These are phyloP conservation scores for Oryctes rhinoceros DNA, from an alignment of 1,140 invertebrate genomes.

Conservation along the genomic window DNA sequence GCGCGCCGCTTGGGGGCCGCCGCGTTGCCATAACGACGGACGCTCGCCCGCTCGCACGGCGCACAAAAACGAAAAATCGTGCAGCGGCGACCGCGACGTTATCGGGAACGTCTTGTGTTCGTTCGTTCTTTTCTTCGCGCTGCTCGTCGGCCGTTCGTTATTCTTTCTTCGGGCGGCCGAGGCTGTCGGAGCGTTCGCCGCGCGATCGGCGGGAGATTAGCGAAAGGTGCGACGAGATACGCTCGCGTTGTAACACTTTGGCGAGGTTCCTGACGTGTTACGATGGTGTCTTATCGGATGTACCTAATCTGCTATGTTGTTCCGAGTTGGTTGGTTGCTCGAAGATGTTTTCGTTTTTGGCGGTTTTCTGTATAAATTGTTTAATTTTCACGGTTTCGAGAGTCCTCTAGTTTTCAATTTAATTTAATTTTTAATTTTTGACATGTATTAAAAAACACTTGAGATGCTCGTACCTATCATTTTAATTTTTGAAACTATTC, in stretches of 20 bases:
- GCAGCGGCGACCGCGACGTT: constrained; percentile 30
- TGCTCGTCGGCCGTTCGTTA: not conserved
- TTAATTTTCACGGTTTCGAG: too few species aligned
- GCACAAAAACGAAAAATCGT: not conserved
- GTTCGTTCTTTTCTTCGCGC: not conserved
- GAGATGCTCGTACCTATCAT: too few species aligned
- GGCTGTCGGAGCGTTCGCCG: not conserved
- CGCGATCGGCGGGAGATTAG: not conserved
- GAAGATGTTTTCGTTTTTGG: too few species aligned
- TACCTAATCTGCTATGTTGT: too few species aligned
- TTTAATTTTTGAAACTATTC: too few species aligned
- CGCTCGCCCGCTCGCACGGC: not conserved
- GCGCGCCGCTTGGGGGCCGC: not conserved
- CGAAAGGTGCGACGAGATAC: not conserved
- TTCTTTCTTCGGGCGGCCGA: not conserved
- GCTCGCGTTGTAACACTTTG: not conserved
- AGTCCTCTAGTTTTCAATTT: too few species aligned
- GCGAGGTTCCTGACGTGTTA: not conserved
- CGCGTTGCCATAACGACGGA: constrained; percentile 2
- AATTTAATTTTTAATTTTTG: too few species aligned
- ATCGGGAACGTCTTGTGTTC: constrained; percentile 40
- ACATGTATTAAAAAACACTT: too few species aligned
- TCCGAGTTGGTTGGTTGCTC: too few species aligned
- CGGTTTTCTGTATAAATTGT: too few species aligned
- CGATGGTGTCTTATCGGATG: too few species aligned